Evolutionary conservation across 2,113 vertebrate genomes (phyloP), one percentile per base, ranked within the genome.

Genomic region (Montifringilla adamsi): DNA sequence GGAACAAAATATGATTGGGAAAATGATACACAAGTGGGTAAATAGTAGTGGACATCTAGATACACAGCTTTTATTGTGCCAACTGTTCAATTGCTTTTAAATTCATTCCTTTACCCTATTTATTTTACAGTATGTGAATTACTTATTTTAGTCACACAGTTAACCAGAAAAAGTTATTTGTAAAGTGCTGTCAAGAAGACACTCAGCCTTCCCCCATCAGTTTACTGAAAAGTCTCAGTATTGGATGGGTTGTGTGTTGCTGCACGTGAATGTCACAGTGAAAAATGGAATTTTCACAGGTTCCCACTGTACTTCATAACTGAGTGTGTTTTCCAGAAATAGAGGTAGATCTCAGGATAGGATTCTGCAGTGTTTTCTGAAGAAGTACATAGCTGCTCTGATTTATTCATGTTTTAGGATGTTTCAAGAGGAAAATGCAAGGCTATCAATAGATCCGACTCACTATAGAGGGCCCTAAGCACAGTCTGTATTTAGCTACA

Each of bases 261-360:
- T 87, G 67, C 67, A 58, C 60, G 49, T 50, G 49, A 83, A 77
- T 37, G 33, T 72, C 67, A 79, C 41, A 8, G 78, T 80, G 46
- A 80, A 70, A 84, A 69, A 59, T 10, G 17, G 87, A 89, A 41
- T 76, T 90, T 94, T 95, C 82, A 49, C 94, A 83, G 75, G 72
- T 95, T 97, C 91, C 67, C 4, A 2, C 55, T 86, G 78, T 91
- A 80, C 78, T 74, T 90, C 44, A 4, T 76, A 83, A 55, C 33
- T 58, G 43, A 56, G 56, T 66, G 41, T 68, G n/a, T 85, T 87
- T 89, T 68, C 75, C 86, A 90, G 84, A 88, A 92, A 93, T 82
- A 91, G 73, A 75, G 41, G 39, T 81, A 35, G 33, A 81, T 82
- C 60, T 89, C 52, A 70, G 69, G 49, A 39, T 50, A 53, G 56